Conservation (phyloP, 2,888 invertebrate genomes). For the Lacanobia wlatinum region DNA sequence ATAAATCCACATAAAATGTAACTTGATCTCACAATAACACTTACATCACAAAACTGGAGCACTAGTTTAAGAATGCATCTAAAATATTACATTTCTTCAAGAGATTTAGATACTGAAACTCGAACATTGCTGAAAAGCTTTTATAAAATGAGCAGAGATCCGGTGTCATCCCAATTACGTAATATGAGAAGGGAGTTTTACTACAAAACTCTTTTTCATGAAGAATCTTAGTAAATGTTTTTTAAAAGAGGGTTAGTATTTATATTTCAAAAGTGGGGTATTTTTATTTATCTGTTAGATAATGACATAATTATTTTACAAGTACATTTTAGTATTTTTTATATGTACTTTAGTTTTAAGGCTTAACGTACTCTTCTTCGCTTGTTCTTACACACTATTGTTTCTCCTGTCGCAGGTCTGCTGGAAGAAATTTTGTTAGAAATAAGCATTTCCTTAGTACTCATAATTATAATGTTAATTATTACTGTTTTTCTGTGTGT, state of each 20-base stretch:
- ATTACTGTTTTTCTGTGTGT: no score
- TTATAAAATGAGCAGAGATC: slow-evolving; percentile 23
- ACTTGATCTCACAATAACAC: background rate
- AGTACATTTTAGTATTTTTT: no score
- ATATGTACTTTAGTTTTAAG: no score
- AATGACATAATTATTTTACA: no score
- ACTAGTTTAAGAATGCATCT: slow-evolving; percentile 5
- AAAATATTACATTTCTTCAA: slow-evolving; percentile 35
- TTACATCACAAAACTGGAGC: background rate
- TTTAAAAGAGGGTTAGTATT: background rate
- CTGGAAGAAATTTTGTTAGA: no score
- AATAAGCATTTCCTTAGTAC: no score
- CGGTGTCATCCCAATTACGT: slow-evolving; percentile 19
- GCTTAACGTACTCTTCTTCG: no score
- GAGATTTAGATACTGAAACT: slow-evolving; percentile 22
- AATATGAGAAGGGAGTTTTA: background rate
- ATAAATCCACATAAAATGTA: background rate
- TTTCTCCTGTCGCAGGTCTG: no score
- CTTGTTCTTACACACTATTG: no score
- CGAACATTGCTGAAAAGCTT: slow-evolving; percentile 31
- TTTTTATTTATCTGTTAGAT: background rate
- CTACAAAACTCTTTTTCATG: slow-evolving; percentile 4
- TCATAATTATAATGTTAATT: no score
- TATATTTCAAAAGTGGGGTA: background rate
- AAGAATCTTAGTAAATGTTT: background rate